These are phyloP conservation scores for Balearica regulorum DNA, from an alignment of 2,797 vertebrate genomes.

Conservation along the genomic window DNA sequence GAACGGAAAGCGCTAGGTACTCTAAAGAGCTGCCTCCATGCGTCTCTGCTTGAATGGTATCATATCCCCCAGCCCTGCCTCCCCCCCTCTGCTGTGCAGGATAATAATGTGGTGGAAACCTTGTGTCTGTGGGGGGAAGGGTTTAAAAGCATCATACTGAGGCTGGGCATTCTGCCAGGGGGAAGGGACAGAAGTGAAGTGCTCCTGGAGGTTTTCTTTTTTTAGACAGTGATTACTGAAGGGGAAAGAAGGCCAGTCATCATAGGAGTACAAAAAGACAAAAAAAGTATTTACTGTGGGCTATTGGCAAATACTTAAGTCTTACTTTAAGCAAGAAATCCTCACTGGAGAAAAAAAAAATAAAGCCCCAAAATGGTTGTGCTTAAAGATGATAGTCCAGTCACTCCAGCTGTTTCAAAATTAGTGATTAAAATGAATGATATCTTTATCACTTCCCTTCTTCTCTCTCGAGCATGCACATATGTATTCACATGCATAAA, in stretches of 20 bases:
- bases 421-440: not conserved
- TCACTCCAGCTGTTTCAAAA: constrained; percentile 27
- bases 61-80: not conserved
- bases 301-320: constrained; percentile 50
- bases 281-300: constrained; percentile 47
- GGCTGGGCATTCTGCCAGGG: constrained; percentile 66
- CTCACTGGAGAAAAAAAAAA: not conserved
- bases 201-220: constrained; percentile 64
- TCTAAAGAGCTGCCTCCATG: not conserved
- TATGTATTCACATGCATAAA: not conserved
- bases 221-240: constrained; percentile 66
- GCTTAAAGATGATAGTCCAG: not conserved
- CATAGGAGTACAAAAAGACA: constrained; percentile 32
- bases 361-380: not conserved
- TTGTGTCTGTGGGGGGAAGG: constrained; percentile 38
- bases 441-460: not conserved
- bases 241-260: constrained; percentile 56
- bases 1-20: not conserved
- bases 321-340: constrained; percentile 42
- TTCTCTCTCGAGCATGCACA: not conserved
- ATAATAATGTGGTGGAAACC: constrained; percentile 40
- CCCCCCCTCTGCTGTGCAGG: not conserved
- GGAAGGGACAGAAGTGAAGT: constrained; percentile 64
- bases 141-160: constrained; percentile 64
- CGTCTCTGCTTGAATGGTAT: not conserved